A percentile compares a stretch with the other conserved stretches of the same genome.
Conservation (phyloP, 1,140 invertebrate genomes). For the Brachionus sp. region DNA sequence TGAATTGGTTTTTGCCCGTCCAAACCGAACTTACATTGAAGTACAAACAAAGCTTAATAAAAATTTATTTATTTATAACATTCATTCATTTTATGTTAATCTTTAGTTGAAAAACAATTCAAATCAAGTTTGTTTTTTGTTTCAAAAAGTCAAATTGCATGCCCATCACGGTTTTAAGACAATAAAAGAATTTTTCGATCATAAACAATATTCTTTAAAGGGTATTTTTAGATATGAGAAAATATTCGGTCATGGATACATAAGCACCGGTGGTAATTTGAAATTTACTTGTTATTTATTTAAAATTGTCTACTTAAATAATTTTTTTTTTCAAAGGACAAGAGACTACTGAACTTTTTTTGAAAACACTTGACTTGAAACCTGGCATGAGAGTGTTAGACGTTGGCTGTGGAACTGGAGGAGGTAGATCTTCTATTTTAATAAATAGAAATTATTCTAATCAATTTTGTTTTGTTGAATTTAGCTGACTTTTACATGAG, state of each 20-base stretch:
- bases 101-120: slow-evolving; percentile 37
- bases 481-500: slow-evolving; percentile 41
- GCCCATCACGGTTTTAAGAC: slow-evolving; percentile 47
- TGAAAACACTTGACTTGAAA: slow-evolving; percentile 2
- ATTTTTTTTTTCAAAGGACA: slow-evolving; percentile 56
- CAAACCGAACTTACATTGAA: slow-evolving; percentile 36
- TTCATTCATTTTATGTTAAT: not conserved
- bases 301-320: slow-evolving; percentile 54
- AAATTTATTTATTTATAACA: not conserved
- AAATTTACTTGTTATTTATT: slow-evolving; percentile 59
- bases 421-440: slow-evolving; percentile 56
- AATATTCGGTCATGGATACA: slow-evolving; percentile 65
- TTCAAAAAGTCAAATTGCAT: slow-evolving; percentile 41
- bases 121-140: slow-evolving; percentile 45
- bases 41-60: not conserved
- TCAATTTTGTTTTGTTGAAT: not conserved
- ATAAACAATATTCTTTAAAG: slow-evolving; percentile 64
- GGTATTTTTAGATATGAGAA: slow-evolving; percentile 65
- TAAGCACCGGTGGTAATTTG: slow-evolving; percentile 63
- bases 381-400: slow-evolving; percentile 60
- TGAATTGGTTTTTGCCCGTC: slow-evolving; percentile 39
- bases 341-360: slow-evolving; percentile 33
- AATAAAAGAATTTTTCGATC: slow-evolving; percentile 65
- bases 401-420: slow-evolving; percentile 67
- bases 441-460: not conserved